A percentile compares a stretch with the other conserved stretches of the same genome.
Evolutionary conservation across 2,888 invertebrate genomes (phyloP).

Genomic region (Dolomedes plantarius): DNA sequence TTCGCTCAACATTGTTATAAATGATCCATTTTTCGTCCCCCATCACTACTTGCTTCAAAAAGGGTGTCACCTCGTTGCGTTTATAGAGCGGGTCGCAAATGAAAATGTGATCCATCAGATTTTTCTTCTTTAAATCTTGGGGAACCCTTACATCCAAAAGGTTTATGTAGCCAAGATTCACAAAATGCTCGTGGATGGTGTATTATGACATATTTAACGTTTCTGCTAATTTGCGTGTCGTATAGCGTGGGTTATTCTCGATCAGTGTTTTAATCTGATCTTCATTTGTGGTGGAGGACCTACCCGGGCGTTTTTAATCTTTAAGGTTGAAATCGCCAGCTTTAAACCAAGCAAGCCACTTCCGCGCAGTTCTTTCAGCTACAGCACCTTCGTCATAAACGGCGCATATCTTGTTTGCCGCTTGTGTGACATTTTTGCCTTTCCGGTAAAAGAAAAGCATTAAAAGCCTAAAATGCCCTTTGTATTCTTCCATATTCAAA

Average conservation of each 20-base stretch:
- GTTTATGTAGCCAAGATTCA: conserved; percentile 26
- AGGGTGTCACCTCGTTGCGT: conserved; percentile 15
- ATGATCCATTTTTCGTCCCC: conserved; percentile 37
- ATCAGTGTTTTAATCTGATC: conserved; percentile 21
- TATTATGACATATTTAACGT: conserved; percentile 30
- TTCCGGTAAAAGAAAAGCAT: no score
- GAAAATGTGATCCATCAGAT: conserved; percentile 7
- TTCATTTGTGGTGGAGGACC: conserved; percentile 14
- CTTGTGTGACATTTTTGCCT: no score
- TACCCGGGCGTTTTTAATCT: background rate
- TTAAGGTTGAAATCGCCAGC: conserved; percentile 6
- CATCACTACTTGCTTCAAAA: conserved; percentile 40
- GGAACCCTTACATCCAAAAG: conserved; percentile 28
- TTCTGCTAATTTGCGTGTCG: background rate
- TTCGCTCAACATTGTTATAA: conserved; percentile 36
- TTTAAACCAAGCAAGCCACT: conserved; percentile 21
- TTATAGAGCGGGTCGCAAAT: conserved; percentile 21
- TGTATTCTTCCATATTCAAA: no score
- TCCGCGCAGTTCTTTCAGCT: no score
- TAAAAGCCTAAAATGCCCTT: no score
- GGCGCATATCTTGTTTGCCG: no score
- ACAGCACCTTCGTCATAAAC: no score
- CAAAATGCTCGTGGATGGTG: conserved; percentile 22
- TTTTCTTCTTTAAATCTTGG: conserved; percentile 25
- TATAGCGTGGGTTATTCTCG: conserved; percentile 13